A percentile compares a stretch with the other conserved stretches of the same genome.
phyloP scores from a whole-genome alignment of 2,888 invertebrate genomes.

The Lycia hirtaria region DNA sequence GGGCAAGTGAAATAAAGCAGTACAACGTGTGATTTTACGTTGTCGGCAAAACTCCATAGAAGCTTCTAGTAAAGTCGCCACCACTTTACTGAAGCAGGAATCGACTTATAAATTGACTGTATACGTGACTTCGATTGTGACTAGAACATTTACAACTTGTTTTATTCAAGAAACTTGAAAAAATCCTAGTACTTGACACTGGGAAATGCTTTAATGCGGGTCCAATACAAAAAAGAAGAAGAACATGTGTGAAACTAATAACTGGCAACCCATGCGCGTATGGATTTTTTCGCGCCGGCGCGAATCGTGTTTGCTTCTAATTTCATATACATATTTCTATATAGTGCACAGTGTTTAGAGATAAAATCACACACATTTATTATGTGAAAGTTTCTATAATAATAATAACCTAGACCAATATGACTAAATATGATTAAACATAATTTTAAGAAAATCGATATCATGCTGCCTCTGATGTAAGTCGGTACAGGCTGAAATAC shows the following conservation, averaged over 20 bases:
- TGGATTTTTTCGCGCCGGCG: slow-evolving; percentile 85
- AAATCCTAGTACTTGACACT: no score
- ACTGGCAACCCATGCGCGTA: slow-evolving; percentile 52
- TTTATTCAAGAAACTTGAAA: no score
- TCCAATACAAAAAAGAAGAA: no score
- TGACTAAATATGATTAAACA: slow-evolving; percentile 26
- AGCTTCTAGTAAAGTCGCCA: no score
- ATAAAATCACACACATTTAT: slow-evolving; percentile 1
- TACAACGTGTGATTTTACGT: no score
- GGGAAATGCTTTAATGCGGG: no score
- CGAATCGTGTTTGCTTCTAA: slow-evolving; percentile 65
- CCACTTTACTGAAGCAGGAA: no score
- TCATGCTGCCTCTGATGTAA: slow-evolving; percentile 45
- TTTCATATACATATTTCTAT: slow-evolving; percentile 31
- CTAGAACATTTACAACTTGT: no score
- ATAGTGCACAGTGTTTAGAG: background rate
- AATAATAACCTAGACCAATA: slow-evolving; percentile 4
- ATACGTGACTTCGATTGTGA: background rate
- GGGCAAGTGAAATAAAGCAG: no score
- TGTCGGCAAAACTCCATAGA: no score
- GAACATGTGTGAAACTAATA: no score
- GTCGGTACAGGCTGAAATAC: slow-evolving; percentile 44
- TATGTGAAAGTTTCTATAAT: slow-evolving; percentile 29
- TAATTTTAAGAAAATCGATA: slow-evolving; percentile 35
- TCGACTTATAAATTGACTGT: no score